These are phyloP conservation scores for Amphiprion percula DNA, from an alignment of 2,113 vertebrate genomes.

Conservation along the genomic window DNA sequence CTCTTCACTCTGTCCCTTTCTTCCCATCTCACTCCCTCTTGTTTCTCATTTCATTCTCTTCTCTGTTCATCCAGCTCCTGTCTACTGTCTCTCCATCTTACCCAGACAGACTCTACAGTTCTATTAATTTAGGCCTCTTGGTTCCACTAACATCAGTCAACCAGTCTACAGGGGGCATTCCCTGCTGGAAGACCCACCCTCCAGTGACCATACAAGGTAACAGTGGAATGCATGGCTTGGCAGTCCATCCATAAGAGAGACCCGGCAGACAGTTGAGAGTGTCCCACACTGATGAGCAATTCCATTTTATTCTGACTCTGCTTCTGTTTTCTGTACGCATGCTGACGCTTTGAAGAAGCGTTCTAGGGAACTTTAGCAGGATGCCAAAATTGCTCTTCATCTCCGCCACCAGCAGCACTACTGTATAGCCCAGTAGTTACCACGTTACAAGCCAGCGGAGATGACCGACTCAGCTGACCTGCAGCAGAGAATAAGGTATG, in stretches of 20 bases:
- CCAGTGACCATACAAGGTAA: conserved; percentile 95
- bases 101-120: too few species aligned
- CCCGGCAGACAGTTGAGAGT: neutral
- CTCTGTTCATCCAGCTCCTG: neutral
- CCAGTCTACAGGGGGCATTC: conserved; percentile 81
- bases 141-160: conserved; percentile 80
- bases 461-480: too few species aligned
- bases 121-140: too few species aligned
- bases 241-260: conserved; percentile 75
- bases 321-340: too few species aligned
- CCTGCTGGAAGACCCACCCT: conserved; percentile 83
- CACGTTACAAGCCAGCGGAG: too few species aligned
- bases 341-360: too few species aligned
- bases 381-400: too few species aligned
- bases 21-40: neutral
- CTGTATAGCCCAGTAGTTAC: too few species aligned
- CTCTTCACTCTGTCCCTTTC: neutral
- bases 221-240: conserved; percentile 80
- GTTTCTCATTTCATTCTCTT: neutral
- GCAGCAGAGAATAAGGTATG: too few species aligned
- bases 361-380: too few species aligned
- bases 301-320: too few species aligned
- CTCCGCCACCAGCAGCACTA: too few species aligned
- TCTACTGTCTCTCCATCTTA: neutral
- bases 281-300: neutral